Conservation (phyloP, 2,888 invertebrate species). For the Sesamia inferens region DNA sequence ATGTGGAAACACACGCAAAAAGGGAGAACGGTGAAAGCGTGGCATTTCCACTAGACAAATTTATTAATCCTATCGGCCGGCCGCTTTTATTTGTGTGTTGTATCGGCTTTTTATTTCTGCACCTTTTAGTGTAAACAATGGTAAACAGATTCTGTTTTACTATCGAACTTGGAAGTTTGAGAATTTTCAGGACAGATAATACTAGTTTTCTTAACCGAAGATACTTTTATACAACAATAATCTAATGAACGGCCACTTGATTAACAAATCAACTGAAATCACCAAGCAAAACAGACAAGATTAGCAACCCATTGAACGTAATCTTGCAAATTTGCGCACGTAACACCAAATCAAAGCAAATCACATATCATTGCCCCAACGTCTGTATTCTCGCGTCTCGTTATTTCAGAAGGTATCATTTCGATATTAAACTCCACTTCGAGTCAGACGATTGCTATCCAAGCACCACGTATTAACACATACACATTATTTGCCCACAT, state of each 20-base stretch:
- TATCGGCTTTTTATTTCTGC: slow-evolving; percentile 68
- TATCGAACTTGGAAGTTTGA: slow-evolving; percentile 4
- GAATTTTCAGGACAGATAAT: background rate
- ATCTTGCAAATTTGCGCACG: slow-evolving; percentile 29
- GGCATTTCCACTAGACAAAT: slow-evolving; percentile 87
- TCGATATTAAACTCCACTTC: slow-evolving; percentile 61
- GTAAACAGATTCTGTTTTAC: slow-evolving; percentile 47
- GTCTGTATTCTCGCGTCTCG: slow-evolving; percentile 54
- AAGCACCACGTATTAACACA: slow-evolving; percentile 69
- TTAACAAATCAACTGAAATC: slow-evolving; percentile 10
- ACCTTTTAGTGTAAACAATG: slow-evolving; percentile 45
- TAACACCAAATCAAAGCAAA: slow-evolving; percentile 53
- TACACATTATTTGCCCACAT: slow-evolving; percentile 76
- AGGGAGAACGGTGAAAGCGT: slow-evolving; percentile 86
- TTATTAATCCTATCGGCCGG: slow-evolving; percentile 87
- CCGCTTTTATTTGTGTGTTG: slow-evolving; percentile 76
- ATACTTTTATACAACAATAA: background rate
- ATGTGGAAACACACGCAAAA: slow-evolving; percentile 90
- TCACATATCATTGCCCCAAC: slow-evolving; percentile 53
- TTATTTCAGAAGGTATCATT: slow-evolving; percentile 67
- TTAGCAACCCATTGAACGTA: slow-evolving; percentile 40
- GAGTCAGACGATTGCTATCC: slow-evolving; percentile 57
- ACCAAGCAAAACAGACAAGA: slow-evolving; percentile 18
- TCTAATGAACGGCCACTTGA: slow-evolving; percentile 7
- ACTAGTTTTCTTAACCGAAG: background rate